phyloP scores from a whole-genome alignment of 2,797 vertebrate species.

The Gastrophryne carolinensis region DNA sequence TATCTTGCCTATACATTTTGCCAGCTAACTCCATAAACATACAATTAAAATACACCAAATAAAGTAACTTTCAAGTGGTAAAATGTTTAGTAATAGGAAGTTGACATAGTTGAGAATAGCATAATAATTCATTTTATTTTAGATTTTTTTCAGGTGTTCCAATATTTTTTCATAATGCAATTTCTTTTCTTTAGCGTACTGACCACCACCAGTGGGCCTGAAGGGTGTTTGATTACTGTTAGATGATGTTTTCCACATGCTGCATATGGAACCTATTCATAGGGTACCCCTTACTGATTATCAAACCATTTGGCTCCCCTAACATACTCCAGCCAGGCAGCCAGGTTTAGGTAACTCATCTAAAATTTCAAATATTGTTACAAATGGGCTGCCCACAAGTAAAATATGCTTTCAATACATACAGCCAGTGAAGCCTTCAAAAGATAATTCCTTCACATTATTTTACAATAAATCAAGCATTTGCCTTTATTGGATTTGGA shows the following conservation, averaged over 20 bases:
- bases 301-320: slow-evolving; percentile 30
- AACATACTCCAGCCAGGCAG: slow-evolving; percentile 35
- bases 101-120: background rate
- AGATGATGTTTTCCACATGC: slow-evolving; percentile 49
- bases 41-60: no score
- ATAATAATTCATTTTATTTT: slow-evolving; percentile 40
- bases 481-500: slow-evolving; percentile 26
- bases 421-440: slow-evolving; percentile 16
- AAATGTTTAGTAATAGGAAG: slow-evolving; percentile 5
- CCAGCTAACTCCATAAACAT: no score
- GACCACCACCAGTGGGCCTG: slow-evolving; percentile 42
- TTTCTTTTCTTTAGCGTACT: slow-evolving; percentile 26
- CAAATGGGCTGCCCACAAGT: slow-evolving; percentile 15
- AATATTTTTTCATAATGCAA: slow-evolving; percentile 14
- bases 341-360: slow-evolving; percentile 17
- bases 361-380: slow-evolving; percentile 38
- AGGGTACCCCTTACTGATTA: slow-evolving; percentile 46
- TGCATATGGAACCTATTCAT: slow-evolving; percentile 48
- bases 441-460: slow-evolving; percentile 23
- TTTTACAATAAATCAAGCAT: slow-evolving; percentile 16
- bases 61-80: background rate
- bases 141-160: slow-evolving; percentile 20
- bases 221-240: slow-evolving; percentile 46
- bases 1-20: no score
- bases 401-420: slow-evolving; percentile 40